Evolutionary conservation across 92 coral and sea anemone species (phyloP).

Genomic region (Parazoanthus atlanticus): DNA sequence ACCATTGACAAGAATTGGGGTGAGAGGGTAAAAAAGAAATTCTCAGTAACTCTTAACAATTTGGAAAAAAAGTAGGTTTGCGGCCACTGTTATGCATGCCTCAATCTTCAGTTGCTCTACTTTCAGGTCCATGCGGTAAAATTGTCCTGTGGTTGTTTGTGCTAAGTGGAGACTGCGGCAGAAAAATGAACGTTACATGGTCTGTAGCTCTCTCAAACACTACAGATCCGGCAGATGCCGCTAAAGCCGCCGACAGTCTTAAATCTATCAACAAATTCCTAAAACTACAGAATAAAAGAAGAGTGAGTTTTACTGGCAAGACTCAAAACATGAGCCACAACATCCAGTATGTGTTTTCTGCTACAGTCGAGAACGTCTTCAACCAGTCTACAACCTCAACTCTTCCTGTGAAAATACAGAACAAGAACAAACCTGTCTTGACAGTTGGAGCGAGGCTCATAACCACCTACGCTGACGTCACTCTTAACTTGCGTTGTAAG

Average conservation of each 20-base stretch:
- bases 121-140: neutral
- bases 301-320: neutral
- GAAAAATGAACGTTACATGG: neutral
- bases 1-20: too few species aligned
- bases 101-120: neutral
- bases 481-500: neutral
- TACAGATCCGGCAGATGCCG: neutral
- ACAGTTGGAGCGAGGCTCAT: neutral
- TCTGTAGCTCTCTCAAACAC: slow-evolving; percentile 1
- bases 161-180: neutral
- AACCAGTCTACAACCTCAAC: neutral
- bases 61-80: too few species aligned
- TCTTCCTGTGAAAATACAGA: neutral
- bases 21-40: too few species aligned
- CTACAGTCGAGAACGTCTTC: neutral
- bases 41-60: too few species aligned
- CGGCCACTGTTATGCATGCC: too few species aligned
- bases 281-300: neutral
- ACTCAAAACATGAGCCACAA: neutral
- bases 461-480: neutral
- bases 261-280: neutral
- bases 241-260: neutral
- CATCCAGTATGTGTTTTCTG: neutral
- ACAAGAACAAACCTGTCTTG: slow-evolving; percentile 6
- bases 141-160: neutral